phyloP scores from a whole-genome alignment of 92 coral and sea anemone species.

The Heliopora coerulea region DNA sequence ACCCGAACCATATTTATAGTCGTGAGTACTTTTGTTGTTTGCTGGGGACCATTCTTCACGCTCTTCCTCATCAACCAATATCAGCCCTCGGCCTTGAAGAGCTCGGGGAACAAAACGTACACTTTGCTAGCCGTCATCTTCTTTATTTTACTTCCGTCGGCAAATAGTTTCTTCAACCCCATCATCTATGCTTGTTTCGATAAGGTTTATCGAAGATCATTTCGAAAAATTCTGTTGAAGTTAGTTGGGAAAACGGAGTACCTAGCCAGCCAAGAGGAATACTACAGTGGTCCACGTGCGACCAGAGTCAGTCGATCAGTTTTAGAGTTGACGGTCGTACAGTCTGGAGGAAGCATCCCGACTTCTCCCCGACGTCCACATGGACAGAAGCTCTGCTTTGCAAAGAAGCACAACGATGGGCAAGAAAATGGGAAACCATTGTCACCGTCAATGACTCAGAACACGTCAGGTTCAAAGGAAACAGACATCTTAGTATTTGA shows the following conservation, averaged over 20 bases:
- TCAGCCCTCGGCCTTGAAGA: slow-evolving; percentile 1
- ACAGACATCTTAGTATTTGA: too few species aligned
- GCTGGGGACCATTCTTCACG: slow-evolving; percentile 95
- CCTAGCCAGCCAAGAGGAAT: background rate
- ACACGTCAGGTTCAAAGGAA: too few species aligned
- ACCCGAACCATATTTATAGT: slow-evolving; percentile 90
- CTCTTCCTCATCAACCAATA: slow-evolving; percentile 70
- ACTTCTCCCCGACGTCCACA: background rate
- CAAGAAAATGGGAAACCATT: too few species aligned
- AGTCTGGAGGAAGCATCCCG: background rate
- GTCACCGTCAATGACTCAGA: too few species aligned
- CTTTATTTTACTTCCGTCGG: slow-evolving; percentile 65
- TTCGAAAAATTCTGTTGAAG: slow-evolving; percentile 67
- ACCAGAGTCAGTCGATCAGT: background rate
- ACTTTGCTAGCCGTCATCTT: slow-evolving; percentile 40
- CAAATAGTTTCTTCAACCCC: slow-evolving; percentile 92
- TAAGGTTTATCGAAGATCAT: slow-evolving; percentile 79
- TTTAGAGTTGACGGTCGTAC: background rate
- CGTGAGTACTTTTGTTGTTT: slow-evolving; percentile 81
- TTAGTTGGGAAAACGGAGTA: slow-evolving; percentile 32
- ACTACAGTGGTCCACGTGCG: background rate
- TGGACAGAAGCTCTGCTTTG: background rate
- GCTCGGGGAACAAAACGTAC: slow-evolving; percentile 38
- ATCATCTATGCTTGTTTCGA: slow-evolving; percentile 94
- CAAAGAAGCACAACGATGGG: too few species aligned